phyloP scores from a whole-genome alignment of 2,797 vertebrate species.

The Cephalopachus bancanus region DNA sequence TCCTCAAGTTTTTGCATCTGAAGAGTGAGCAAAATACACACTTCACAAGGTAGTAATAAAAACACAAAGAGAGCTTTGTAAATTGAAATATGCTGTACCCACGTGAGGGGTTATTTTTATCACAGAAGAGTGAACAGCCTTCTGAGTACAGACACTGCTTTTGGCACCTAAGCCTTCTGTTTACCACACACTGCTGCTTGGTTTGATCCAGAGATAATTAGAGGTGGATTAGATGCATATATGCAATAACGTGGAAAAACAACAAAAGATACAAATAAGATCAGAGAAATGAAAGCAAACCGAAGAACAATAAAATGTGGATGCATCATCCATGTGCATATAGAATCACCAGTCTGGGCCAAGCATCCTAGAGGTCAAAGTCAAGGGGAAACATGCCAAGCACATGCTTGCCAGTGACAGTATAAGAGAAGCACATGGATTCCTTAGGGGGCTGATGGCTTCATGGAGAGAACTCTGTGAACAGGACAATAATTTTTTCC shows the following conservation, averaged over 20 bases:
- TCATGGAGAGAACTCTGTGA: neutral
- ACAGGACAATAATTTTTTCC: neutral
- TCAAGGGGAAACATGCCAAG: neutral
- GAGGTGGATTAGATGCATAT: conserved; percentile 26
- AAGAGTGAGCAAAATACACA: neutral
- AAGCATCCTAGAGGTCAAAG: neutral
- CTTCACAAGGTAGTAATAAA: neutral
- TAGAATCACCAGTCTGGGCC: neutral
- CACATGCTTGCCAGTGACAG: neutral
- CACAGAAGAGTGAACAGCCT: neutral
- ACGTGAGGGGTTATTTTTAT: conserved; percentile 42
- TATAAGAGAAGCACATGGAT: neutral
- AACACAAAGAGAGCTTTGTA: conserved; percentile 23
- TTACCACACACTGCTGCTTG: conserved; percentile 44
- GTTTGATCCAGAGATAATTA: conserved; percentile 53
- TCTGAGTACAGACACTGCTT: conserved; percentile 1
- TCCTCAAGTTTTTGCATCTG: neutral
- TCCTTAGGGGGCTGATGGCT: neutral
- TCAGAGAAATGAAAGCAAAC: conserved; percentile 23
- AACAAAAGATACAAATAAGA: conserved; percentile 65
- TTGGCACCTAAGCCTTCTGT: conserved; percentile 62
- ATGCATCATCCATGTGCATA: neutral
- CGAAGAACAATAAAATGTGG: neutral
- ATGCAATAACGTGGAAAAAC: conserved; percentile 15
- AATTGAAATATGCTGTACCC: neutral